Percentiles rank a stretch among this genome's conserved stretches.
phyloP scores from a whole-genome alignment of 1,140 invertebrate genomes.

The Ceratina japonica region DNA sequence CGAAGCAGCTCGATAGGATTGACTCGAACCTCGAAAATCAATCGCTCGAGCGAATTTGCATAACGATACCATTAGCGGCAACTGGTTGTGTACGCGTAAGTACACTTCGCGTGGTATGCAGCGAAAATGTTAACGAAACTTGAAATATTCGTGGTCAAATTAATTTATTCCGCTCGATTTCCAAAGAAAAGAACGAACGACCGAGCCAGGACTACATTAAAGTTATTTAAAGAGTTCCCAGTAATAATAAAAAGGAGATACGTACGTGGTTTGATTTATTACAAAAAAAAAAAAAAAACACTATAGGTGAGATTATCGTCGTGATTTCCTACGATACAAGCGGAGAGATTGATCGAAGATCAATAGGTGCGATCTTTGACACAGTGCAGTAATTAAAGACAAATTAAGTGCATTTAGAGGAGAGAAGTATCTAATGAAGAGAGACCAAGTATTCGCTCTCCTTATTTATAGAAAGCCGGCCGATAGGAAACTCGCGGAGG shows the following conservation, averaged over 20 bases:
- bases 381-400: conserved; percentile 39
- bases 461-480: conserved; percentile 5
- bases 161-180: too few relatives aligned
- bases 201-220: too few relatives aligned
- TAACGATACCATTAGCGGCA: conserved; percentile 74
- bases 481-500: conserved; percentile 10
- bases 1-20: neutral
- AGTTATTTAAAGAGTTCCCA: neutral
- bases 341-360: neutral
- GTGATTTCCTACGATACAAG: neutral
- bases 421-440: neutral
- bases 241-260: neutral
- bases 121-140: too few relatives aligned
- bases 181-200: too few relatives aligned
- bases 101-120: conserved; percentile 38
- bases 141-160: too few relatives aligned
- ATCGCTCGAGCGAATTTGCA: conserved; percentile 60
- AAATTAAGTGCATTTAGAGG: conserved; percentile 9
- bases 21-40: conserved; percentile 11
- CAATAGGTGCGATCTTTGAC: neutral
- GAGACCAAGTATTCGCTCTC: neutral
- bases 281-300: too few relatives aligned
- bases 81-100: conserved; percentile 58
- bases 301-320: neutral
- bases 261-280: neutral